phyloP scores from a whole-genome alignment of 1,140 invertebrate species.

The Heterodera schachtii region DNA sequence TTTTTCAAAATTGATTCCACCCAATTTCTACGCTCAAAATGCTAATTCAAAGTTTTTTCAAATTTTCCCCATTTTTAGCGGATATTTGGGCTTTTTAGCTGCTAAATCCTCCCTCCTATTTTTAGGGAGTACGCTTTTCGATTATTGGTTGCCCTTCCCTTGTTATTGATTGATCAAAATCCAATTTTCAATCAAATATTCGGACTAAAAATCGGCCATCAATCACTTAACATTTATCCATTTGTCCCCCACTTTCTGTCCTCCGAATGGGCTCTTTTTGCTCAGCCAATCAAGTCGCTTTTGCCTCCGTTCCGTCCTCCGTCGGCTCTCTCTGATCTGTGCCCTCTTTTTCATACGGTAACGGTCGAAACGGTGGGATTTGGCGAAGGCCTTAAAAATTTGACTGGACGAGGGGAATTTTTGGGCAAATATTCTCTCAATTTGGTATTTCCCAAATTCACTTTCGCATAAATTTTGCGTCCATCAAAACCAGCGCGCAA shows the following conservation, averaged over 20 bases:
- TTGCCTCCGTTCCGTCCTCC: neutral
- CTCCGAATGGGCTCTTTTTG: neutral
- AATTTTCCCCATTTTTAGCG: no score
- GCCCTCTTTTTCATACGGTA: slow-evolving; percentile 17
- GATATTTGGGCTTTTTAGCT: no score
- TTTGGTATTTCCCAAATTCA: neutral
- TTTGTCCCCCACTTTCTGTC: neutral
- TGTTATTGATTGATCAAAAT: no score
- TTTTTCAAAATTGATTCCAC: no score
- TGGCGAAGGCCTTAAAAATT: neutral
- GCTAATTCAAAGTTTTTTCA: no score
- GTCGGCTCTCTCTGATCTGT: neutral
- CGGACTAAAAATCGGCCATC: neutral
- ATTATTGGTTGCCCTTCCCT: no score
- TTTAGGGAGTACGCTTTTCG: no score
- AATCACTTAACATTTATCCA: neutral
- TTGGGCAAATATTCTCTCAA: neutral
- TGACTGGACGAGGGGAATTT: no score
- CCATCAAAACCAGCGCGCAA: slow-evolving; percentile 13
- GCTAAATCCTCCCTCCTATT: no score
- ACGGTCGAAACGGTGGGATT: neutral
- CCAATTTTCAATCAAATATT: no score
- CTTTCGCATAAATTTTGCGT: neutral
- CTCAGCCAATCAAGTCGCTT: neutral
- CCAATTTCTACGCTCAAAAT: no score